A percentile compares a stretch with the other conserved stretches of the same genome.
Evolutionary conservation across 2,113 vertebrate genomes (phyloP).

Genomic region (Neotoma lepida): DNA sequence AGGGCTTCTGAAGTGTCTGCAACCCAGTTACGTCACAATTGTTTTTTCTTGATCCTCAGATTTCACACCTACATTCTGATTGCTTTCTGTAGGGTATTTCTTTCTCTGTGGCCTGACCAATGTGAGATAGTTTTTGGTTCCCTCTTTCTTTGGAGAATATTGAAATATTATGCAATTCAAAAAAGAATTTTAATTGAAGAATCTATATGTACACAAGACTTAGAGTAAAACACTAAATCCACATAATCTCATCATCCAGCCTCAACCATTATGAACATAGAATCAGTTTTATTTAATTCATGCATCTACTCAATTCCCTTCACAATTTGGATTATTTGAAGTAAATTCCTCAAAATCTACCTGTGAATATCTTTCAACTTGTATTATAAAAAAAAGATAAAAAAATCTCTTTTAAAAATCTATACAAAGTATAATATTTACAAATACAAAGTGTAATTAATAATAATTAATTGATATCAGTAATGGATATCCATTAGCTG

Average conservation of each 20-base stretch:
- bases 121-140: neutral
- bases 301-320: neutral
- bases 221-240: neutral
- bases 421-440: neutral
- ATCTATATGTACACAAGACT: neutral
- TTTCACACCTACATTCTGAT: neutral
- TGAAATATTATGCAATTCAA: neutral
- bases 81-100: neutral
- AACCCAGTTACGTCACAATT: neutral
- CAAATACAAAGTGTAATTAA: slow-evolving; percentile 42
- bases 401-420: neutral
- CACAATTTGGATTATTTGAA: neutral
- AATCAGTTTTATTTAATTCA: neutral
- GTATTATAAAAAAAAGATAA: slow-evolving; percentile 42
- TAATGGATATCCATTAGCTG: neutral
- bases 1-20: neutral
- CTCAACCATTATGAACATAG: neutral
- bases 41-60: neutral
- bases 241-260: neutral
- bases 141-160: neutral
- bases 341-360: neutral
- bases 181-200: neutral
- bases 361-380: neutral
- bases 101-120: neutral
- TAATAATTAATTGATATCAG: neutral